Conservation (phyloP, 2,888 invertebrate genomes). For the Calameuta pallipes region DNA sequence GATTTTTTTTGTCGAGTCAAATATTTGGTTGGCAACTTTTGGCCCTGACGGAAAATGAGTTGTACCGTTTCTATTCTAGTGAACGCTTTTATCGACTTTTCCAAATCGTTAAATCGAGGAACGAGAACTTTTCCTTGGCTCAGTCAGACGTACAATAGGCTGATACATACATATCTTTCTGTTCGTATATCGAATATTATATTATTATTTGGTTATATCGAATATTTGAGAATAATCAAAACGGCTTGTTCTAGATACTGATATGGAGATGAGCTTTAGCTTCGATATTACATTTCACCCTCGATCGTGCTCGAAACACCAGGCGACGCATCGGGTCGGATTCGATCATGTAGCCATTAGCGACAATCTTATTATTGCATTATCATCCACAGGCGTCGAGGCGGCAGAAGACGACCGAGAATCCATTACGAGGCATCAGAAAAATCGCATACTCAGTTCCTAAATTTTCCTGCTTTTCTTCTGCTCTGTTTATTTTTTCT, state of each 20-base stretch:
- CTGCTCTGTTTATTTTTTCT: neutral
- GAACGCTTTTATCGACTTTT: neutral
- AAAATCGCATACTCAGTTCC: neutral
- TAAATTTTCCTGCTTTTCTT: neutral
- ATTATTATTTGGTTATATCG: neutral
- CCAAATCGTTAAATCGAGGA: neutral
- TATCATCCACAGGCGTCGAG: neutral
- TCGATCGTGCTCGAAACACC: neutral
- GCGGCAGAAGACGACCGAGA: neutral
- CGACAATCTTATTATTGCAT: neutral
- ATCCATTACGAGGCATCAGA: neutral
- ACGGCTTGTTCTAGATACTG: neutral
- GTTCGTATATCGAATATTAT: neutral
- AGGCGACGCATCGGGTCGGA: neutral
- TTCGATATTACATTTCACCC: neutral
- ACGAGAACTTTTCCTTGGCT: neutral
- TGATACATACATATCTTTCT: neutral
- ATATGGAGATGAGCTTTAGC: neutral
- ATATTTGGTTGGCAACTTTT: neutral
- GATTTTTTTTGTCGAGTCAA: neutral
- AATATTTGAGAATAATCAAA: neutral
- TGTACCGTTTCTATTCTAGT: neutral
- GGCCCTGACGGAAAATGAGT: neutral
- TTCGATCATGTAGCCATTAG: neutral
- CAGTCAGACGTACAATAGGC: neutral